These are phyloP conservation scores for Manis pentadactyla DNA, from an alignment of 2,797 vertebrate species.

Conservation along the genomic window DNA sequence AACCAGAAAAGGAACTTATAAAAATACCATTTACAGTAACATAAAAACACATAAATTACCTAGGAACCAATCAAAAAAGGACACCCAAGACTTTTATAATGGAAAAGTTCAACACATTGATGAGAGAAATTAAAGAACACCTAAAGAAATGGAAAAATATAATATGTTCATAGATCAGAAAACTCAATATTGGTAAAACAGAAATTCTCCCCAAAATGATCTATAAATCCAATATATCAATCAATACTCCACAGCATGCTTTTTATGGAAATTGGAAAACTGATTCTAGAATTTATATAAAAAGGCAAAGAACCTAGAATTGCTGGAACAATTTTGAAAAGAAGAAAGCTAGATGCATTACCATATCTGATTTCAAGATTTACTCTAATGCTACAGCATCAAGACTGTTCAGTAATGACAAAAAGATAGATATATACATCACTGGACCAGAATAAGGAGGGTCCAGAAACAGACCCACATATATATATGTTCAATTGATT, in stretches of 20 bases:
- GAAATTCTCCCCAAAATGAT: not conserved
- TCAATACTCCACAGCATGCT: not conserved
- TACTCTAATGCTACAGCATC: not conserved
- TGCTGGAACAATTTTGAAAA: not conserved
- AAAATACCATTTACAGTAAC: not conserved
- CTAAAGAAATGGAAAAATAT: not conserved
- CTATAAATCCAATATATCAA: not conserved
- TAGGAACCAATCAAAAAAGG: slow-evolving; percentile 18
- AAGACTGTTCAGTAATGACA: not conserved
- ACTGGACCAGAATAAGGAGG: not conserved
- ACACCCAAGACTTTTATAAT: not conserved
- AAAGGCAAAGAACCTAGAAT: slow-evolving; percentile 7
- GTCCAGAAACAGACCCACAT: not conserved
- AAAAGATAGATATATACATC: not conserved
- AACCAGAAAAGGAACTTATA: slow-evolving; percentile 29
- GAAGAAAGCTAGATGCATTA: not conserved
- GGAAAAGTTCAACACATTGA: not conserved
- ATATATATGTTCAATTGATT: not conserved
- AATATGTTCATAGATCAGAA: slow-evolving; percentile 11
- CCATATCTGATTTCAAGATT: slow-evolving; percentile 15
- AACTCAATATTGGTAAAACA: not conserved
- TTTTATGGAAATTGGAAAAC: not conserved
- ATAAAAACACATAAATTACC: not conserved
- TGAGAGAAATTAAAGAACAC: not conserved
- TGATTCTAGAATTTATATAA: not conserved